phyloP scores from a whole-genome alignment of 2,113 vertebrate species.

The Oncorhynchus clarkii region DNA sequence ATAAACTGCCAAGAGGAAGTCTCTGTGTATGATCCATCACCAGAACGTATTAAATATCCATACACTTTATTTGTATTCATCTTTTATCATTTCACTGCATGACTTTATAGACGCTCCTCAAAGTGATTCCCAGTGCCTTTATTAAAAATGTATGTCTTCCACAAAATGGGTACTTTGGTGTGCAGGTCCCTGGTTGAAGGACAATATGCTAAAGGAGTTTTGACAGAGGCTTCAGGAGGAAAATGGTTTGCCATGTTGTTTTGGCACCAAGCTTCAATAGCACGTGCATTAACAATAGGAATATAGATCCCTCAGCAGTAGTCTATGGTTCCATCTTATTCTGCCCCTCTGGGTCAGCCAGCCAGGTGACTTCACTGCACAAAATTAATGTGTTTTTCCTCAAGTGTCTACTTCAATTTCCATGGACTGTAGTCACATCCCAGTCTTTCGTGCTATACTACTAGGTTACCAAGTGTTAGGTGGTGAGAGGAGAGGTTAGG shows the following conservation, averaged over 20 bases:
- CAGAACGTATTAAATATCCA: slow-evolving; percentile 22
- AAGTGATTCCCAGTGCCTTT: slow-evolving; percentile 1
- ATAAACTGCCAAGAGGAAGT: not conserved
- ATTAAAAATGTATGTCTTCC: not conserved
- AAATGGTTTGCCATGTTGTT: not conserved
- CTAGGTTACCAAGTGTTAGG: too few species aligned
- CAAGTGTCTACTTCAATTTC: too few species aligned
- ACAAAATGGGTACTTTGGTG: not conserved
- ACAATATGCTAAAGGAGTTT: not conserved
- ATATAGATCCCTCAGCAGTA: too few species aligned
- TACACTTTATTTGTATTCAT: not conserved
- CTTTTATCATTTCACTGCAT: not conserved
- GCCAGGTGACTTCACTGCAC: too few species aligned
- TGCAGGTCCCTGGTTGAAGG: not conserved
- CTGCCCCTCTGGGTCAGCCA: too few species aligned
- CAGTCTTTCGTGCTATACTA: too few species aligned
- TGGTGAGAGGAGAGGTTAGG: too few species aligned
- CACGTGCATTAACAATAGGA: slow-evolving; percentile 15
- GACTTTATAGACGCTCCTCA: not conserved
- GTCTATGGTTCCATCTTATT: too few species aligned
- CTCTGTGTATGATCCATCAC: slow-evolving; percentile 2
- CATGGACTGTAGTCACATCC: too few species aligned
- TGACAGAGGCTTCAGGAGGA: slow-evolving; percentile 23
- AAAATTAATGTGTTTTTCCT: too few species aligned
- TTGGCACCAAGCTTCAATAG: slow-evolving; percentile 3